phyloP scores from a whole-genome alignment of 1,140 invertebrate genomes.

The Palaemon carinicauda region DNA sequence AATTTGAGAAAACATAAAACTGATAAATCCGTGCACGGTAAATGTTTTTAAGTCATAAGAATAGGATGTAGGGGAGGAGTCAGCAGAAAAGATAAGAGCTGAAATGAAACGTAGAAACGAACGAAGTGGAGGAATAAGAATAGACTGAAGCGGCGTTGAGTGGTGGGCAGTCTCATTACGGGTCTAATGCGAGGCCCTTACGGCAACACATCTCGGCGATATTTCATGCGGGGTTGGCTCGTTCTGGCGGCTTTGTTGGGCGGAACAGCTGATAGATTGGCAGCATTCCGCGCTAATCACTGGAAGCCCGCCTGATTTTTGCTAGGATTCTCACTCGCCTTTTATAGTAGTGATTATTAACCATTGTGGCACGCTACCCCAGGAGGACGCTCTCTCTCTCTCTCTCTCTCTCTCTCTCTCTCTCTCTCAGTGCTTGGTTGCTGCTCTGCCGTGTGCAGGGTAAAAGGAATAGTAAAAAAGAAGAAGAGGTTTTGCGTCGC shows the following conservation, averaged over 20 bases:
- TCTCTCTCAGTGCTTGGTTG: too few species aligned
- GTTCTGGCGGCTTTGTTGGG: constrained; percentile 39
- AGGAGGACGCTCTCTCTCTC: background rate
- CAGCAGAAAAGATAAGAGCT: too few species aligned
- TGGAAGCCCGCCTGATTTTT: constrained; percentile 39
- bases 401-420: background rate
- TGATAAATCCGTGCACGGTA: too few species aligned
- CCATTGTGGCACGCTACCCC: constrained; percentile 14
- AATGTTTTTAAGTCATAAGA: too few species aligned
- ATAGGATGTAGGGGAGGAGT: too few species aligned
- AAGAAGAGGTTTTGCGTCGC: too few species aligned
- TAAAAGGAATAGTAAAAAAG: too few species aligned
- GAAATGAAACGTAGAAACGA: too few species aligned
- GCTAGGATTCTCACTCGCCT: constrained; percentile 31
- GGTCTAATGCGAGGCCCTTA: constrained; percentile 33
- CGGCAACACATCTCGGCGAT: constrained; percentile 40
- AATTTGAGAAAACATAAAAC: too few species aligned
- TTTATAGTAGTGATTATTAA: constrained; percentile 44
- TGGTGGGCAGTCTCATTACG: constrained; percentile 34
- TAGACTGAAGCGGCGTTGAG: constrained; percentile 10
- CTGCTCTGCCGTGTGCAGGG: too few species aligned
- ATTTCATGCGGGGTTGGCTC: constrained; percentile 23
- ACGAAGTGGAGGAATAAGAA: background rate
- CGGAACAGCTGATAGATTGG: constrained; percentile 41
- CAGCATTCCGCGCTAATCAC: constrained; percentile 43